phyloP scores from a whole-genome alignment of 1,140 invertebrate species.

The Zaprionus gabonicus region DNA sequence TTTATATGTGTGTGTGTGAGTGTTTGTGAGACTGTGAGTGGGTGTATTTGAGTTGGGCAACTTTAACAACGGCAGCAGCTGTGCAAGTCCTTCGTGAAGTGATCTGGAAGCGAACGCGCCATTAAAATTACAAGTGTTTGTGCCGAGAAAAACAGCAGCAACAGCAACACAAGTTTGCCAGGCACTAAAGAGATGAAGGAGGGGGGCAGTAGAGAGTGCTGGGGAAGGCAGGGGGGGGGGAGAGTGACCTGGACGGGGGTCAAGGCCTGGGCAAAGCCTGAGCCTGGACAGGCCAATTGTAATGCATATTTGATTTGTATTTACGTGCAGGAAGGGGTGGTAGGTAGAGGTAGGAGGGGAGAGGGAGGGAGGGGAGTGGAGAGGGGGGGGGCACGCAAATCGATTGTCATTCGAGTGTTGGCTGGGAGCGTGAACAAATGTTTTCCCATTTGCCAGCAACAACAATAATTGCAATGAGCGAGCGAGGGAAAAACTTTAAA shows the following conservation, averaged over 20 bases:
- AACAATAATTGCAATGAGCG: constrained; percentile 24
- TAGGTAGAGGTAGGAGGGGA: neutral
- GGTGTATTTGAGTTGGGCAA: constrained; percentile 49
- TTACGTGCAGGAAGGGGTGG: constrained; percentile 40
- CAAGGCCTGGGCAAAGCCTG: constrained; percentile 54
- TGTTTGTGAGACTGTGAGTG: constrained; percentile 4
- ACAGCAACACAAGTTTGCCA: constrained; percentile 27
- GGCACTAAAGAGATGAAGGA: neutral
- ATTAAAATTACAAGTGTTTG: constrained; percentile 78
- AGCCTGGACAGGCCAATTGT: constrained; percentile 71
- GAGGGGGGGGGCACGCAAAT: constrained; percentile 55
- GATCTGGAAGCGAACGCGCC: constrained; percentile 56
- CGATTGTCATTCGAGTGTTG: constrained; percentile 73
- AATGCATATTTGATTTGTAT: constrained; percentile 83
- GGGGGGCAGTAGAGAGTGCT: too few species aligned
- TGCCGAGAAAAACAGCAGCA: constrained; percentile 31
- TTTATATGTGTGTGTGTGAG: constrained; percentile 1
- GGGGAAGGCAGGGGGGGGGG: neutral
- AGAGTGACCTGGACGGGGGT: constrained; percentile 29
- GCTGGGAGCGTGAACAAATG: constrained; percentile 73
- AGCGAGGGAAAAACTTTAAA: constrained; percentile 45
- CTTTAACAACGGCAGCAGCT: constrained; percentile 60
- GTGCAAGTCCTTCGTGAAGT: constrained; percentile 31
- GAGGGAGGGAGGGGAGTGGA: neutral
- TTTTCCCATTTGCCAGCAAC: constrained; percentile 66